These are phyloP conservation scores for Ladona fulva DNA, from an alignment of 1,140 invertebrate genomes.

Conservation along the genomic window DNA sequence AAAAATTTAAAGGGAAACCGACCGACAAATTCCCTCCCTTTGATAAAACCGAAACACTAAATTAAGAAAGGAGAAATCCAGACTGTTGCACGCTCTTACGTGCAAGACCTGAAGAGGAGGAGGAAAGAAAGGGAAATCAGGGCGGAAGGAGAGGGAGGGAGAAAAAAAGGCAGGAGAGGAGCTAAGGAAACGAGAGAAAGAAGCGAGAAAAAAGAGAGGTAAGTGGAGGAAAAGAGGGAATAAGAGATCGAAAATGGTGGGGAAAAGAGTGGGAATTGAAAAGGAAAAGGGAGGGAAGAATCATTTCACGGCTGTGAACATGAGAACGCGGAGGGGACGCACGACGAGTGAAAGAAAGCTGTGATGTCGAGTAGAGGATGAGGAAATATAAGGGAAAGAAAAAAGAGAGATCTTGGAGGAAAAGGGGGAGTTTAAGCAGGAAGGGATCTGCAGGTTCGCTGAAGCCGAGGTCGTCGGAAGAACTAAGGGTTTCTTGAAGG, in stretches of 20 bases:
- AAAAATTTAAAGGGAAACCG: slow-evolving; percentile 5
- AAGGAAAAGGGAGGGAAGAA: slow-evolving; percentile 12
- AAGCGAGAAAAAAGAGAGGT: background rate
- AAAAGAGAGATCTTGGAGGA: background rate
- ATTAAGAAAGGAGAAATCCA: background rate
- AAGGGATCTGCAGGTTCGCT: background rate
- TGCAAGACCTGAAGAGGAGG: too few relatives aligned
- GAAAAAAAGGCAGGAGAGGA: background rate
- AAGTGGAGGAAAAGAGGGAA: background rate
- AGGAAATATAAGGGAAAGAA: background rate
- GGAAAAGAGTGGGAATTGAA: background rate
- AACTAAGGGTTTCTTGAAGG: too few relatives aligned
- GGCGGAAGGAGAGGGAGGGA: background rate
- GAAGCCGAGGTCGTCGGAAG: too few relatives aligned
- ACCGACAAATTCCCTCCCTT: background rate
- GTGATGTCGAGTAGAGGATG: background rate
- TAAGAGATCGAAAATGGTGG: background rate
- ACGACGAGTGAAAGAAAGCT: background rate
- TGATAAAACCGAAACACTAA: slow-evolving; percentile 2
- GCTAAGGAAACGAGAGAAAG: background rate
- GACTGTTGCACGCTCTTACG: too few relatives aligned
- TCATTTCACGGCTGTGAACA: slow-evolving; percentile 19
- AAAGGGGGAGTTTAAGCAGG: background rate
- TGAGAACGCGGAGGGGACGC: slow-evolving; percentile 13
- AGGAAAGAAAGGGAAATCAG: background rate